These are phyloP conservation scores for Morpho helenor DNA, from an alignment of 2,888 invertebrate species.

Conservation along the genomic window DNA sequence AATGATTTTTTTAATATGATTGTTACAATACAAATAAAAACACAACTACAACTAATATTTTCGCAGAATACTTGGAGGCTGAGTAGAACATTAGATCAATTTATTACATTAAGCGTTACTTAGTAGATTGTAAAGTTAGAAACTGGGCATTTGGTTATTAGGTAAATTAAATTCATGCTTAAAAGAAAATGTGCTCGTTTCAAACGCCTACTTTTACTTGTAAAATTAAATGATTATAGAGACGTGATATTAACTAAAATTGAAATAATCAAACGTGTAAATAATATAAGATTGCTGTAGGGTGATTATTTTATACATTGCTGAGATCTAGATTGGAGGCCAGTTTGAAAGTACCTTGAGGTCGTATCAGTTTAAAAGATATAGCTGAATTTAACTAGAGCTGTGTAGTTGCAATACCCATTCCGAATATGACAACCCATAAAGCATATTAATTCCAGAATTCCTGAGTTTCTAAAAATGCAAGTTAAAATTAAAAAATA, in stretches of 20 bases:
- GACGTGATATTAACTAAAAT: too few relatives aligned
- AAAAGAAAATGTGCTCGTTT: too few relatives aligned
- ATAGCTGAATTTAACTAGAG: constrained; percentile 35
- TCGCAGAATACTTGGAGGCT: constrained; percentile 11
- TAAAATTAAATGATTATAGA: too few relatives aligned
- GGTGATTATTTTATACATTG: constrained; percentile 65
- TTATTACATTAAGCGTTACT: constrained; percentile 3
- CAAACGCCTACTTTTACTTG: too few relatives aligned
- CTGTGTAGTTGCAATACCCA: constrained; percentile 60
- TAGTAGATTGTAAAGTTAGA: neutral
- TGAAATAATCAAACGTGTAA: too few relatives aligned
- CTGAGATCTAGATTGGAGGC: constrained; percentile 51
- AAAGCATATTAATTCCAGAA: constrained; percentile 37
- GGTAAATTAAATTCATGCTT: too few relatives aligned
- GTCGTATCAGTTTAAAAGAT: constrained; percentile 28
- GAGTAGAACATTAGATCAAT: neutral
- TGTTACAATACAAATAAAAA: too few relatives aligned
- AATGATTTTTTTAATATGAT: too few relatives aligned
- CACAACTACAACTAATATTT: too few relatives aligned
- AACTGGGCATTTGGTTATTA: constrained; percentile 21
- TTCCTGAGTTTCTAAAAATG: constrained; percentile 48
- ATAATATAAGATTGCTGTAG: constrained; percentile 30
- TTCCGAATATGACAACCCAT: constrained; percentile 41
- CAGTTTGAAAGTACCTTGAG: constrained; percentile 34
- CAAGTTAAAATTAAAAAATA: constrained; percentile 49